These are phyloP conservation scores for Sapajus apella DNA, from an alignment of 2,113 vertebrate species.

Conservation along the genomic window DNA sequence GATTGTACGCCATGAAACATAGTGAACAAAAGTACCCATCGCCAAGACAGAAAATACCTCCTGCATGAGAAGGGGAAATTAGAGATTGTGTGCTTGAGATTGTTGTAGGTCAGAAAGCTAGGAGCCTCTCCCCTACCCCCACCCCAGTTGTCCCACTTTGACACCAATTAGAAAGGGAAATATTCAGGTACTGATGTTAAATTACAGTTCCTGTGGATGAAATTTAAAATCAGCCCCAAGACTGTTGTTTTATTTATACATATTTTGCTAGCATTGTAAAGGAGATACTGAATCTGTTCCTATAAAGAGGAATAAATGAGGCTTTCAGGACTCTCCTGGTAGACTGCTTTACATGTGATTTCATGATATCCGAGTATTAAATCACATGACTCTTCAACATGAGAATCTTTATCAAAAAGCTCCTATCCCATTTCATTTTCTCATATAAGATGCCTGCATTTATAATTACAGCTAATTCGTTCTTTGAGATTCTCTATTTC, in stretches of 20 bases:
- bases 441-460: conserved; percentile 12
- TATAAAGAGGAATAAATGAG: conserved; percentile 82
- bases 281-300: conserved; percentile 69
- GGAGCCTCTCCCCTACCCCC: too few species aligned
- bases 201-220: background rate
- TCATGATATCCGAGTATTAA: conserved; percentile 71
- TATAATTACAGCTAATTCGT: conserved; percentile 1
- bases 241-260: conserved; percentile 76
- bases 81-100: background rate
- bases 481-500: conserved; percentile 34
- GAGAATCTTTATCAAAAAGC: conserved; percentile 1
- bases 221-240: background rate
- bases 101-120: background rate
- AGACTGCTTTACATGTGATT: conserved; percentile 74
- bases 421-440: conserved; percentile 20
- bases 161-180: background rate
- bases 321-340: conserved; percentile 61
- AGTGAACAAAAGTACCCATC: background rate
- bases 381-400: conserved; percentile 70
- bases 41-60: background rate
- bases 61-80: background rate
- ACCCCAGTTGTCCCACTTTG: background rate
- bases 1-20: background rate
- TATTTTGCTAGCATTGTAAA: conserved; percentile 81
- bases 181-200: background rate